Conservation (phyloP, 2,888 invertebrate species). For the Esperia sulphurella region DNA sequence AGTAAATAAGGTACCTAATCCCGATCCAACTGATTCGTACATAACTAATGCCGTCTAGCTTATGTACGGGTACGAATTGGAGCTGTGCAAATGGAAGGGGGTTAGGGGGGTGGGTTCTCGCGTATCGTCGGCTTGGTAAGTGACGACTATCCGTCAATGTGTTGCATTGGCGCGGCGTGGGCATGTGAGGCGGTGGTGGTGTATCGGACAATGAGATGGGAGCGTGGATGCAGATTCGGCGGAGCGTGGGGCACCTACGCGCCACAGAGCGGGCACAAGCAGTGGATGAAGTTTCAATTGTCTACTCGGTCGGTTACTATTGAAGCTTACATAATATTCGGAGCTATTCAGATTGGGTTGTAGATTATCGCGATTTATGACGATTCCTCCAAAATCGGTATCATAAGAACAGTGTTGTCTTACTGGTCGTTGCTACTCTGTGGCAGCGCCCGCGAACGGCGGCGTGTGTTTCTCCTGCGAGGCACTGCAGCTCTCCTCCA, state of each 20-base stretch:
- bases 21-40: conserved; percentile 7
- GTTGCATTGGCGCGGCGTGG: conserved; percentile 36
- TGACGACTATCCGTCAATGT: conserved; percentile 55
- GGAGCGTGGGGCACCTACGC: conserved; percentile 16
- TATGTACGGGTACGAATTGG: conserved; percentile 38
- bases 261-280: conserved; percentile 39
- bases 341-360: background rate
- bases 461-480: conserved; percentile 54
- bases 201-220: conserved; percentile 46
- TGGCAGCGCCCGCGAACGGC: conserved; percentile 31
- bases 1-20: conserved; percentile 2
- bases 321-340: background rate
- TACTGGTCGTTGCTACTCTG: conserved; percentile 22
- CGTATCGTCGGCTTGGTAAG: conserved; percentile 48
- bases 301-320: conserved; percentile 16
- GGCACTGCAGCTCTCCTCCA: conserved; percentile 68
- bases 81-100: conserved; percentile 27
- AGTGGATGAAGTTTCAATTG: conserved; percentile 23
- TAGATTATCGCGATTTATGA: background rate
- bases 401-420: background rate
- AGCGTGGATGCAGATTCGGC: conserved; percentile 40
- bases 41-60: conserved; percentile 14
- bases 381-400: background rate
- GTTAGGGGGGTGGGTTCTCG: conserved; percentile 36
- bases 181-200: conserved; percentile 33